Conservation (phyloP, 2,113 vertebrate species). For the Ginglymostoma cirratum region DNA sequence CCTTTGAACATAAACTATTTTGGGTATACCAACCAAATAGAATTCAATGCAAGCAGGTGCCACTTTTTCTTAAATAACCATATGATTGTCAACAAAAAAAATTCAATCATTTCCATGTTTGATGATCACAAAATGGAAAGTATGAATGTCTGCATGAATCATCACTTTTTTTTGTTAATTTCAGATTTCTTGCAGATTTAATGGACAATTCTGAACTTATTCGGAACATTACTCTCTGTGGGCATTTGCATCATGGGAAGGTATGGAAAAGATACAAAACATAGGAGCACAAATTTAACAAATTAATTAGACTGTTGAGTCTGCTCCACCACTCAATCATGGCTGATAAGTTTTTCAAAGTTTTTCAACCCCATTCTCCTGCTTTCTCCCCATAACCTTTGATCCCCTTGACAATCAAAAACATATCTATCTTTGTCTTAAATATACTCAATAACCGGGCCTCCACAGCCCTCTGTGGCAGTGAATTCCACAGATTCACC, state of each 20-base stretch:
- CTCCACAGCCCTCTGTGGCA: no score
- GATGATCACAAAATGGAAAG: neutral
- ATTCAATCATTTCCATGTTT: neutral
- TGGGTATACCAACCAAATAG: neutral
- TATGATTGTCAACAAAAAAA: neutral
- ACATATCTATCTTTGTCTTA: no score
- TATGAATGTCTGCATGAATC: neutral
- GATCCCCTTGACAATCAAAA: no score
- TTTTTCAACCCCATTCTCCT: no score
- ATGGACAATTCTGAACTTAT: slow-evolving; percentile 96
- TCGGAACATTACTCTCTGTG: slow-evolving; percentile 91
- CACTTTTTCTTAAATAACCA: neutral
- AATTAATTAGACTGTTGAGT: no score
- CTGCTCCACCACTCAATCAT: no score
- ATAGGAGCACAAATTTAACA: no score
- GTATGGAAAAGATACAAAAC: slow-evolving; percentile 48
- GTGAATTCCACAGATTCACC: no score
- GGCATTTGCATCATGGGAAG: slow-evolving; percentile 96
- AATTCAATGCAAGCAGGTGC: neutral
- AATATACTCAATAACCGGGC: no score
- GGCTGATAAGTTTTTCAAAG: no score
- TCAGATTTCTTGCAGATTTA: slow-evolving; percentile 89
- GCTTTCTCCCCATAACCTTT: no score
- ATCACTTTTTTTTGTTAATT: neutral
- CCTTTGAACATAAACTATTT: neutral